Percentiles rank a stretch among this genome's conserved stretches.
phyloP scores from a whole-genome alignment of 2,888 invertebrate genomes.

The Perizoma flavofasciatum region DNA sequence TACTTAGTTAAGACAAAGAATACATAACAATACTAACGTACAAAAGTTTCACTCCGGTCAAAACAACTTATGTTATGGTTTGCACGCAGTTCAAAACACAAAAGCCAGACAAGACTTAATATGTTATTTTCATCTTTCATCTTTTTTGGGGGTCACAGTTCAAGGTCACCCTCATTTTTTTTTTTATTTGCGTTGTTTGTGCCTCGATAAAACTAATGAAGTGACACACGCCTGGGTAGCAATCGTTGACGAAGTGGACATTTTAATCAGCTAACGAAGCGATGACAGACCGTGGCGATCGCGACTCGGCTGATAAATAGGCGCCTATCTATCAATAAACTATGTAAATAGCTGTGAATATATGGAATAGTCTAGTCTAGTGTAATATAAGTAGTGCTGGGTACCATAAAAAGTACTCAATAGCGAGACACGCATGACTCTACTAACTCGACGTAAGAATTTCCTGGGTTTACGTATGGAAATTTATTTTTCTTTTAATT shows the following conservation, averaged over 20 bases:
- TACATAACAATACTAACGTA: conserved; percentile 7
- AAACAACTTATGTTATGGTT: too few relatives aligned
- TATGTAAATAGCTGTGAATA: conserved; percentile 14
- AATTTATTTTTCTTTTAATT: not conserved
- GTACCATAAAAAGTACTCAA: not conserved
- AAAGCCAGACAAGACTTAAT: too few relatives aligned
- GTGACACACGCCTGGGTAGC: conserved; percentile 11
- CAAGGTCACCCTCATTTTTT: too few relatives aligned
- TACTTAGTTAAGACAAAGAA: conserved; percentile 49
- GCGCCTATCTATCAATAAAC: conserved; percentile 31
- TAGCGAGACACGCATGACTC: not conserved
- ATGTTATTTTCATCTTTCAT: too few relatives aligned
- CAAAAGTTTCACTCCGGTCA: conserved; percentile 1
- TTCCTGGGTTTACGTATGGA: not conserved
- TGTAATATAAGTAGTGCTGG: not conserved
- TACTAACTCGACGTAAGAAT: not conserved
- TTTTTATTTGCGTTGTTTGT: too few relatives aligned
- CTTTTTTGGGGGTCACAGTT: too few relatives aligned
- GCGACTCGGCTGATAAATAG: conserved; percentile 50
- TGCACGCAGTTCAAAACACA: too few relatives aligned
- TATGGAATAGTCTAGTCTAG: not conserved
- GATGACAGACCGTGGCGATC: conserved; percentile 66
- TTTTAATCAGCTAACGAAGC: conserved; percentile 63
- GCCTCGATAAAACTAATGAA: not conserved
- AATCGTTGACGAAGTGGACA: conserved; percentile 48